Base-by-base conservation (phyloP, 2,888 invertebrate genomes). In the Chaetoderma sp. region DNA sequence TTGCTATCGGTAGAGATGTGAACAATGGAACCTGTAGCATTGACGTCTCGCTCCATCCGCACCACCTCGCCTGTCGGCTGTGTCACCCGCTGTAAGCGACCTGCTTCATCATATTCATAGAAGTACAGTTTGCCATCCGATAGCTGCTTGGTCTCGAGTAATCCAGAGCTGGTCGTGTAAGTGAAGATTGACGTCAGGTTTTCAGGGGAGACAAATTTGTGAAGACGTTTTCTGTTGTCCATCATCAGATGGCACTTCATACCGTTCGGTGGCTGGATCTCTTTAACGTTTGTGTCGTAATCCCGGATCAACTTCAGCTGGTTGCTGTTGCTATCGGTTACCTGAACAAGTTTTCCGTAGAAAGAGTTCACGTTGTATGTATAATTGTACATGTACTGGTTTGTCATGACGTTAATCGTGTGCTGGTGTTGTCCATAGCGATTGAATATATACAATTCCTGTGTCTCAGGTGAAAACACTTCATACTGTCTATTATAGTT, bases 281-380 rank as follows among this genome's bases (percentile, higher is more conserved):
- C 96, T 84, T 96, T 96, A 0, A 96, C 97, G 73, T 88, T 85
- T 16, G 85, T 83, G 36, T 86, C 86, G 85, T 96, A 96, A 87
- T 97, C 96, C 73, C 97, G 90, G 58, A 95, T 88, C 83, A 97
- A 93, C 82, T 77, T 73, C 28, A 98, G 93, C 88, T 94, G 94
- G 63, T 86, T 83, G 83, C 96, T 96, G 3, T 95, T 94, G 65
- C 94, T 94, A 87, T 97, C 97, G 1, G 94, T 95, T 1, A 98
- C 96, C 0, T 94, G 94, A 79, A 94, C 94, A 60, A 98, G 88
- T 82, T 95, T 94, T 83, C 98, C 98, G 54, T 95, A 96, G 83
- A 95, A 96, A 0, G 97, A 97, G 83, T 97, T 97, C 0, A 97
- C 95, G 76, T 95, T 96, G 89, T 98, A 98, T 27, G 96, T 90